Percentiles rank a stretch among this genome's conserved stretches.
phyloP scores from a whole-genome alignment of 2,888 invertebrate species.

The Ichneumoninae sp. region DNA sequence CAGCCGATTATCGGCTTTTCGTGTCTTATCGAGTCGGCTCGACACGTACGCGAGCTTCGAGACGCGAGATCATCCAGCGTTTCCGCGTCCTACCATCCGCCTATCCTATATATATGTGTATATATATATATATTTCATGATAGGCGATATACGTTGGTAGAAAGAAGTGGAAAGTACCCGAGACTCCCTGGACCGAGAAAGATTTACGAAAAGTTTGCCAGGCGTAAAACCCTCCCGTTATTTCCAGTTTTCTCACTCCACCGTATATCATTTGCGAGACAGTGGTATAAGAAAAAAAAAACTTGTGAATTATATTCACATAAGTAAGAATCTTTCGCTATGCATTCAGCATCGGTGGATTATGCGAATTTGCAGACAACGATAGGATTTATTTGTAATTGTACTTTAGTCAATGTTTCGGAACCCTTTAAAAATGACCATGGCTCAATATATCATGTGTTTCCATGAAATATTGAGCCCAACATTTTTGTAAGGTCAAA shows the following conservation, averaged over 20 bases:
- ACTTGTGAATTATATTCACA: neutral
- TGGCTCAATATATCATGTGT: neutral
- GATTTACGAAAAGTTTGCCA: conserved; percentile 62
- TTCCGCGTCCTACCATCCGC: conserved; percentile 31
- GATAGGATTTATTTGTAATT: conserved; percentile 3
- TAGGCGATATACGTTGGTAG: conserved; percentile 23
- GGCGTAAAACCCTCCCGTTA: conserved; percentile 52
- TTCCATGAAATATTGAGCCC: neutral
- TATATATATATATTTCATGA: conserved; percentile 14
- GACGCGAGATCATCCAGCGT: conserved; percentile 47
- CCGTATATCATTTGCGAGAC: neutral
- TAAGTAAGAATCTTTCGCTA: neutral
- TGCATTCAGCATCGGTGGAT: neutral
- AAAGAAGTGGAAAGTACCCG: conserved; percentile 18
- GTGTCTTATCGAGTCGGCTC: conserved; percentile 77
- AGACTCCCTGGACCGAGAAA: conserved; percentile 44
- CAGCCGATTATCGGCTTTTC: conserved; percentile 72
- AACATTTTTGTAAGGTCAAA: neutral
- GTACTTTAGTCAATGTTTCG: neutral
- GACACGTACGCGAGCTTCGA: conserved; percentile 70
- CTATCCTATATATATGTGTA: conserved; percentile 3
- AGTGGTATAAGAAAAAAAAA: neutral
- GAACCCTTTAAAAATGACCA: neutral
- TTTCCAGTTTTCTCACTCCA: conserved; percentile 43
- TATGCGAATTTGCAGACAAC: neutral